Evolutionary conservation across 2,113 vertebrate species (phyloP).

Genomic region (Notothenia rossii): DNA sequence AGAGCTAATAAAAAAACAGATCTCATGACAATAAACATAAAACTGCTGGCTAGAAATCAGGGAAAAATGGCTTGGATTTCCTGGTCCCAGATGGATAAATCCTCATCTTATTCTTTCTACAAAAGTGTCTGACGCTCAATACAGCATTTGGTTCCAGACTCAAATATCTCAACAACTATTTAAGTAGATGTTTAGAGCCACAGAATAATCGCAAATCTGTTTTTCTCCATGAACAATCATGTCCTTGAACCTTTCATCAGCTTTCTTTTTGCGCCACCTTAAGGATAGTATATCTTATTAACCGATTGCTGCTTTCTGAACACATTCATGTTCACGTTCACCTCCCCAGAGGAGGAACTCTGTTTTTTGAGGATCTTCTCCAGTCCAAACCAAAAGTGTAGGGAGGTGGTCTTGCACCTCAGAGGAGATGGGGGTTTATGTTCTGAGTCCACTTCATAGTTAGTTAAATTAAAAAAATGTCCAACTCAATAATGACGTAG

Average conservation of each 20-base stretch:
- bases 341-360: neutral
- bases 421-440: neutral
- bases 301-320: neutral
- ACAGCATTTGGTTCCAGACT: neutral
- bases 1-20: too few species aligned
- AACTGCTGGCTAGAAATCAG: too few species aligned
- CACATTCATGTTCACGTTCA: neutral
- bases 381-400: too few species aligned
- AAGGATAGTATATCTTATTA: neutral
- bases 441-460: neutral
- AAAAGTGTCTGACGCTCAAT: neutral
- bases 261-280: neutral
- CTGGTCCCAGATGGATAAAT: neutral
- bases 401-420: too few species aligned
- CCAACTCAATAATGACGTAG: neutral
- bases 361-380: too few species aligned
- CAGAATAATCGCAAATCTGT: neutral
- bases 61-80: too few species aligned
- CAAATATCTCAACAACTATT: neutral
- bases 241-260: neutral
- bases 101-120: neutral
- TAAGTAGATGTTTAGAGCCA: neutral
- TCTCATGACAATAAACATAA: neutral
- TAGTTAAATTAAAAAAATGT: neutral
- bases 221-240: neutral